A percentile compares a stretch with the other conserved stretches of the same genome.
phyloP scores from a whole-genome alignment of 2,113 vertebrate genomes.

The Sceloporus undulatus region DNA sequence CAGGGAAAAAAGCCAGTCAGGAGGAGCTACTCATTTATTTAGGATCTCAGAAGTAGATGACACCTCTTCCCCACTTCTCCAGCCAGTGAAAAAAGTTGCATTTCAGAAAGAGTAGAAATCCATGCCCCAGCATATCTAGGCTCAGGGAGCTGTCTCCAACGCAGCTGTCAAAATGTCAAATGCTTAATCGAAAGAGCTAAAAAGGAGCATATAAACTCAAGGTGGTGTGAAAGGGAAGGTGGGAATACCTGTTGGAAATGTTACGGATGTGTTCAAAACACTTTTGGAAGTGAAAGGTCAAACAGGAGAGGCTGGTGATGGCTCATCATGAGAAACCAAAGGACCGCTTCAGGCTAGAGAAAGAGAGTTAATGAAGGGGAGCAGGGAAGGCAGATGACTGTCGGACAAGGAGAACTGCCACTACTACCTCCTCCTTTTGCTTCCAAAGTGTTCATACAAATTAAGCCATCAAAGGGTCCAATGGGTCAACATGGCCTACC shows the following conservation, averaged over 20 bases:
- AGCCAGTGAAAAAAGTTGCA: neutral
- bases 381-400: neutral
- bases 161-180: conserved; percentile 56
- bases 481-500: neutral
- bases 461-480: neutral
- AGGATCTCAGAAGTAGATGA: neutral
- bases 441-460: neutral
- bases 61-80: accelerated
- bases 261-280: neutral
- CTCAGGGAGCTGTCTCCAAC: neutral
- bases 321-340: conserved; percentile 32
- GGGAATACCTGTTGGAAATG: conserved; percentile 35
- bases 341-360: conserved; percentile 22
- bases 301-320: neutral
- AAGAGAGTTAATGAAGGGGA: conserved; percentile 36
- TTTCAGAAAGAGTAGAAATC: neutral
- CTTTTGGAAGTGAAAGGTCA: conserved; percentile 29
- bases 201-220: conserved; percentile 34
- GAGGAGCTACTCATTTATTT: conserved; percentile 5
- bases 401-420: neutral
- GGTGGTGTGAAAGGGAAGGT: conserved; percentile 42
- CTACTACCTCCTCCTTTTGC: neutral
- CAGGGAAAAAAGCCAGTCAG: neutral
- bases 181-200: neutral
- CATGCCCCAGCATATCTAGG: neutral